phyloP scores from a whole-genome alignment of 2,888 invertebrate species.

The Tetragnatha montana region DNA sequence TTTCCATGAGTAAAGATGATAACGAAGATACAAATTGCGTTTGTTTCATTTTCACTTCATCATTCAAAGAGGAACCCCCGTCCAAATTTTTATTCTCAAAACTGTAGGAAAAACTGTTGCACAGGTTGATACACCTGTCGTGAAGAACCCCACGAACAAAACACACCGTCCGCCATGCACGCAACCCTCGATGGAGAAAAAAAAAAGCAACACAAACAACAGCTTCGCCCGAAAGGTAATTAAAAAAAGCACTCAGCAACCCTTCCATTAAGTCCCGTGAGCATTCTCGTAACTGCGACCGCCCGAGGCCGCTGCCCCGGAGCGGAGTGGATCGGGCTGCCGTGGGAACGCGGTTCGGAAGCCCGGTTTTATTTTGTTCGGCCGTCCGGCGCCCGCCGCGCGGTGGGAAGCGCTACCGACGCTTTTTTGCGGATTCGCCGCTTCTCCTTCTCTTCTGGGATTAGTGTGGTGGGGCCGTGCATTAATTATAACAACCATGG shows the following conservation, averaged over 20 bases:
- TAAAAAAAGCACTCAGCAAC: conserved; percentile 24
- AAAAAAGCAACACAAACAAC: conserved; percentile 3
- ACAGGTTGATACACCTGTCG: too few relatives aligned
- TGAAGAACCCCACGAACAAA: too few relatives aligned
- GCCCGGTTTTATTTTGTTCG: conserved; percentile 49
- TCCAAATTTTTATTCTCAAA: too few relatives aligned
- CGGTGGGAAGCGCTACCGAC: conserved; percentile 39
- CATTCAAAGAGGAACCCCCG: too few relatives aligned
- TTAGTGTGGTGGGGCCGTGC: background rate
- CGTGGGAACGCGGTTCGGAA: conserved; percentile 51
- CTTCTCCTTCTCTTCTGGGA: background rate
- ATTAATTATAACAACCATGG: background rate
- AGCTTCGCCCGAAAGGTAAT: conserved; percentile 1
- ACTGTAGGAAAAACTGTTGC: too few relatives aligned
- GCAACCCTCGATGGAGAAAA: too few relatives aligned
- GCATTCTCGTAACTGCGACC: conserved; percentile 24
- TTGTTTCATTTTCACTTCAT: too few relatives aligned
- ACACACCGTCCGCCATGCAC: too few relatives aligned
- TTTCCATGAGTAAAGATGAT: too few relatives aligned
- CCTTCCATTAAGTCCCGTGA: conserved; percentile 10
- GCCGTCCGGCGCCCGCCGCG: conserved; percentile 24
- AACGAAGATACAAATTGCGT: too few relatives aligned
- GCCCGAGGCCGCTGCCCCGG: conserved; percentile 36
- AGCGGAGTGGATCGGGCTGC: conserved; percentile 15
- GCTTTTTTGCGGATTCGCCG: background rate